phyloP scores from a whole-genome alignment of 2,888 invertebrate genomes.

The Adelognathus sp. region DNA sequence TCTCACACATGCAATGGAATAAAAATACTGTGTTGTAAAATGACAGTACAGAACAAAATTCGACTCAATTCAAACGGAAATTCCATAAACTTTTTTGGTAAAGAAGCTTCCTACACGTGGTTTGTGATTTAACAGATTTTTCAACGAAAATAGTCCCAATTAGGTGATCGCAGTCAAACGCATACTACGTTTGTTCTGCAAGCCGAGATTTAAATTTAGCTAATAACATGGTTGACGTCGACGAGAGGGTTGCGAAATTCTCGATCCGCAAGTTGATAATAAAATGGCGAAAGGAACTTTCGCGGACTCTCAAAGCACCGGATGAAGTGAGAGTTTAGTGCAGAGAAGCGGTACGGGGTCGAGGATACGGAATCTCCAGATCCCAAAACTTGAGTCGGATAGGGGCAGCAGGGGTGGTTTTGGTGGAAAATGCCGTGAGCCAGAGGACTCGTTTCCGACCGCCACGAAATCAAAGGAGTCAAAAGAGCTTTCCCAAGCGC shows the following conservation, averaged over 20 bases:
- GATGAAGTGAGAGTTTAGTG: slow-evolving; percentile 50
- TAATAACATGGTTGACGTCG: neutral
- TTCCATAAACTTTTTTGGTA: no score
- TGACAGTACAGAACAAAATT: no score
- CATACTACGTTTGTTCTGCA: neutral
- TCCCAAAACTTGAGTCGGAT: slow-evolving; percentile 53
- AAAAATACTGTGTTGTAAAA: no score
- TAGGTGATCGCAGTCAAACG: neutral
- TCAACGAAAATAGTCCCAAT: no score
- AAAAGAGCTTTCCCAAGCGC: slow-evolving; percentile 75
- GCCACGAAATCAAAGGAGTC: slow-evolving; percentile 77
- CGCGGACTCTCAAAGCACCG: slow-evolving; percentile 12
- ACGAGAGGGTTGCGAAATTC: neutral
- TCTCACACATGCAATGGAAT: no score
- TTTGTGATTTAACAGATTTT: no score
- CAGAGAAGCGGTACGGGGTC: neutral
- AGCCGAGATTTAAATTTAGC: neutral
- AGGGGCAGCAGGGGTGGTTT: slow-evolving; percentile 56
- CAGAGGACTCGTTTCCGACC: slow-evolving; percentile 56
- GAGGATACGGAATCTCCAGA: slow-evolving; percentile 31
- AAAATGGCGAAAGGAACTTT: slow-evolving; percentile 47
- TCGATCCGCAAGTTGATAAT: slow-evolving; percentile 16
- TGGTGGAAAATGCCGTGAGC: slow-evolving; percentile 55
- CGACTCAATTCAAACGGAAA: no score
- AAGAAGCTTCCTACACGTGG: no score